Evolutionary conservation across 2,797 vertebrate species (phyloP).

Genomic region (Oreortyx pictus): DNA sequence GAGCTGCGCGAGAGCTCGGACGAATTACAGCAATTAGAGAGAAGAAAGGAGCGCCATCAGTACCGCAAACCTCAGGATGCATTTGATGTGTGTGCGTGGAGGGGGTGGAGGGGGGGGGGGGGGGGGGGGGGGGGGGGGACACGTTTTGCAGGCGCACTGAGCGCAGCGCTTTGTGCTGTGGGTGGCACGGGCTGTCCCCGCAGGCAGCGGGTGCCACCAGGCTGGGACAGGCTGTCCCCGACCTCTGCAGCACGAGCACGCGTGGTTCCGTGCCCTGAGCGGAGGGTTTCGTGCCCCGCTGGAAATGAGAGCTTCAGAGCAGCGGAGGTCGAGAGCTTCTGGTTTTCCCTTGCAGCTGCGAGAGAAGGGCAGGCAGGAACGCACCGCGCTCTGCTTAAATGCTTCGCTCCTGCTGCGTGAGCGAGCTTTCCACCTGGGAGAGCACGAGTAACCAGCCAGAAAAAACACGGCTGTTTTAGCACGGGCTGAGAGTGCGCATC

Average conservation of each 20-base stretch:
- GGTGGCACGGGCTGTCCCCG: constrained; percentile 25
- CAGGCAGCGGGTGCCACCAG: background rate
- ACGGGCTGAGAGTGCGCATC: fast-evolving
- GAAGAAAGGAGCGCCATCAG: constrained; percentile 37
- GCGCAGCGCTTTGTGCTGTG: background rate
- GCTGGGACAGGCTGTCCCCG: constrained; percentile 53
- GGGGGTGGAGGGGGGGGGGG: background rate
- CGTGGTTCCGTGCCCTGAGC: background rate
- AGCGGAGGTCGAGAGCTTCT: background rate
- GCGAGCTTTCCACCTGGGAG: background rate
- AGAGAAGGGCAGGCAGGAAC: background rate
- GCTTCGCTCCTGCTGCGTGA: background rate
- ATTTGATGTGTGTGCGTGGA: background rate
- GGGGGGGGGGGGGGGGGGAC: background rate
- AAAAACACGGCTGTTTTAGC: background rate
- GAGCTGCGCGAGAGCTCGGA: background rate
- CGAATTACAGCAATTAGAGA: constrained; percentile 51
- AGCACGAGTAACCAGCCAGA: background rate
- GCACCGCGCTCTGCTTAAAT: background rate
- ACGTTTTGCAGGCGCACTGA: background rate
- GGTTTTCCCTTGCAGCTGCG: background rate
- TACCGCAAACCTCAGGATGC: constrained; percentile 23
- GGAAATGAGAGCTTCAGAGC: background rate
- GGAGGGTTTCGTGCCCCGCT: background rate
- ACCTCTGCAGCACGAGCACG: background rate